A percentile compares a stretch with the other conserved stretches of the same genome.
Evolutionary conservation across 92 coral and sea anemone genomes (phyloP).

Genomic region (Nematostella vectensis): DNA sequence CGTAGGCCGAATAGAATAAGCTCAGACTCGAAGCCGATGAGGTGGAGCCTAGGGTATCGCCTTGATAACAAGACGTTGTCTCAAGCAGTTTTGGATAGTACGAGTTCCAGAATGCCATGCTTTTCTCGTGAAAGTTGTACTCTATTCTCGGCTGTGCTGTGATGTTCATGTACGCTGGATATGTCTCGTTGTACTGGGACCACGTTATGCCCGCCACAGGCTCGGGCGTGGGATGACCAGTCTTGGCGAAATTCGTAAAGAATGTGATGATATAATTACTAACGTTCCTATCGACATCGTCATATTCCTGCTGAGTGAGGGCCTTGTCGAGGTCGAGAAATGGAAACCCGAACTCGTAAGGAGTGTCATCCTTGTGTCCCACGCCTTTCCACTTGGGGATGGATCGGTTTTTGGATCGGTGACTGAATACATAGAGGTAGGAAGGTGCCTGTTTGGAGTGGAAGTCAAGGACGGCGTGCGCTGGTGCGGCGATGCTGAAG

Average conservation of each 20-base stretch:
- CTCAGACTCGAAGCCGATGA: constrained; percentile 1
- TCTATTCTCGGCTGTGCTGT: constrained; percentile 40
- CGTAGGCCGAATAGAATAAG: too few relatives aligned
- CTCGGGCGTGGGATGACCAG: constrained; percentile 64
- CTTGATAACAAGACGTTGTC: constrained; percentile 7
- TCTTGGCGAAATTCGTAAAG: constrained; percentile 73
- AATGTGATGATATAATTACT: constrained; percentile 48
- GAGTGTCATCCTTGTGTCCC: constrained; percentile 70
- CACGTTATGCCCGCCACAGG: constrained; percentile 38
- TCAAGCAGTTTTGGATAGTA: constrained; percentile 49
- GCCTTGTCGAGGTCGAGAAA: constrained; percentile 36
- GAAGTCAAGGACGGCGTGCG: constrained; percentile 42
- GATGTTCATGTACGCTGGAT: constrained; percentile 39
- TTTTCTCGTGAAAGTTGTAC: constrained; percentile 36
- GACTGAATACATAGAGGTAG: constrained; percentile 36
- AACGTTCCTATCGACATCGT: constrained; percentile 52
- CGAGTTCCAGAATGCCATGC: constrained; percentile 74
- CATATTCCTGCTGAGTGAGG: constrained; percentile 35
- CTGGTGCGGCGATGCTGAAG: constrained; percentile 59
- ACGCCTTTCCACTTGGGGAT: constrained; percentile 42
- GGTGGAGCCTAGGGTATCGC: constrained; percentile 7
- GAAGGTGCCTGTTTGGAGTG: constrained; percentile 51
- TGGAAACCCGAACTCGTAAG: constrained; percentile 78
- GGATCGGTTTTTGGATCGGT: constrained; percentile 11
- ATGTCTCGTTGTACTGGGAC: constrained; percentile 37